Percentiles rank a stretch among this genome's conserved stretches.
phyloP scores from a whole-genome alignment of 2,113 vertebrate species.

The Mirza zaza region DNA sequence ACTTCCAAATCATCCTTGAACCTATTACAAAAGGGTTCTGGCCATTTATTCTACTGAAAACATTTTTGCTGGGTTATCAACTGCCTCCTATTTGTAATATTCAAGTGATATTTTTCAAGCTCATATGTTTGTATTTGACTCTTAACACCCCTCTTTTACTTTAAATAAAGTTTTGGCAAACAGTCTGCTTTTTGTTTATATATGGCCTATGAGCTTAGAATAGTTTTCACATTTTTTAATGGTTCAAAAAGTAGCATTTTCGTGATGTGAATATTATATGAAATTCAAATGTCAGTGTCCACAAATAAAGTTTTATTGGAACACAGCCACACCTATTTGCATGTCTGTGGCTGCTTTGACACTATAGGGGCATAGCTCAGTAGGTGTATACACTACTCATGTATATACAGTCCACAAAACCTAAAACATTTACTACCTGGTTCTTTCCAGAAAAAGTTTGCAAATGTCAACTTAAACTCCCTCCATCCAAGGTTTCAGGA shows the following conservation, averaged over 20 bases:
- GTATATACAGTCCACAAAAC: background rate
- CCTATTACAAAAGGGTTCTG: background rate
- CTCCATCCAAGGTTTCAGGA: background rate
- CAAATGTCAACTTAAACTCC: background rate
- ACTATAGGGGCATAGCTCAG: background rate
- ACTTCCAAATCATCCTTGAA: background rate
- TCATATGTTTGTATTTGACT: background rate
- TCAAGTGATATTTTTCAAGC: background rate
- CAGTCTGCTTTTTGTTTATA: background rate
- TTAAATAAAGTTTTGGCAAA: background rate
- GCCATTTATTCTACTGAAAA: background rate
- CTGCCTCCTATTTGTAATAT: background rate
- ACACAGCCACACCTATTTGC: background rate
- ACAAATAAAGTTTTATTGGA: background rate
- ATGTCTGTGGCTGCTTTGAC: background rate
- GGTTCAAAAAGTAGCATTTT: background rate
- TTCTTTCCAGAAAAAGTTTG: background rate
- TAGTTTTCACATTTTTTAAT: conserved; percentile 23
- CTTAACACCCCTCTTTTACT: background rate
- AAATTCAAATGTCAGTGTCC: background rate
- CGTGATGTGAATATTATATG: background rate
- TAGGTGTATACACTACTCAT: background rate
- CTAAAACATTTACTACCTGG: background rate
- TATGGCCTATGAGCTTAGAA: background rate
- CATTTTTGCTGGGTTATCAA: background rate